Base-by-base conservation (phyloP, 1,140 invertebrate species). In the Stenopsyche tienmushanensis region DNA sequence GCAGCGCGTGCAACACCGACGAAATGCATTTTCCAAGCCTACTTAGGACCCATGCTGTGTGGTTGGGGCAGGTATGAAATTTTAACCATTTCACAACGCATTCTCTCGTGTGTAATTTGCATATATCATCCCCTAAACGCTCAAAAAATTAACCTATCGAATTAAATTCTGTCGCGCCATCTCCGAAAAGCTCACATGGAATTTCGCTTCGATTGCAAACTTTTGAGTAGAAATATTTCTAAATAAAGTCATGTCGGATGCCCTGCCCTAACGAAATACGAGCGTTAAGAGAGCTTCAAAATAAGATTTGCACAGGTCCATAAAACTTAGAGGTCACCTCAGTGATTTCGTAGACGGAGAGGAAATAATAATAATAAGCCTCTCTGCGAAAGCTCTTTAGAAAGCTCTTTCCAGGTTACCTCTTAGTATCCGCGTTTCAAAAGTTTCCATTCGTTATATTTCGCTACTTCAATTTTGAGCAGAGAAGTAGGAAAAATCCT, bases 351-450 rank as follows among this genome's bases (percentile, higher is more conserved):
- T 20, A 21, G 29, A 10, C 54, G 26, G 55, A 23, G 57, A 34
- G 29, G 29, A 45, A 44, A 25, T 59, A 59, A 54, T 54, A 54
- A 59, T 34, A 34, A 34, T 59, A 59, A 59, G 57, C 57, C 29
- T 24, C 41, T 42, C 13, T 42, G 41, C 57, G n/a, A 59, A 59
- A 59, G 29, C 57, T 45, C 39, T 42, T 59, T 24, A 44, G 57
- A 59, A 59, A 59, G 57, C 57, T 59, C 57, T 59, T 42, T 59
- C 57, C 52, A 39, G 29, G 20, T 42, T 44, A 44, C 20, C 41
- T 24, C 13, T 44, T 41, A 59, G 57, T 59, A 59, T 39, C 39
- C 26, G 41, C 15, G 34, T 42, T 39, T 59, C 25, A 59, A 59
- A 59, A 59, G 18, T 44, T 26, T 21, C 18, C 21, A 17, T 59